Base-by-base conservation (phyloP, 2,113 vertebrate species). In the Cynopterus brachyotis region DNA sequence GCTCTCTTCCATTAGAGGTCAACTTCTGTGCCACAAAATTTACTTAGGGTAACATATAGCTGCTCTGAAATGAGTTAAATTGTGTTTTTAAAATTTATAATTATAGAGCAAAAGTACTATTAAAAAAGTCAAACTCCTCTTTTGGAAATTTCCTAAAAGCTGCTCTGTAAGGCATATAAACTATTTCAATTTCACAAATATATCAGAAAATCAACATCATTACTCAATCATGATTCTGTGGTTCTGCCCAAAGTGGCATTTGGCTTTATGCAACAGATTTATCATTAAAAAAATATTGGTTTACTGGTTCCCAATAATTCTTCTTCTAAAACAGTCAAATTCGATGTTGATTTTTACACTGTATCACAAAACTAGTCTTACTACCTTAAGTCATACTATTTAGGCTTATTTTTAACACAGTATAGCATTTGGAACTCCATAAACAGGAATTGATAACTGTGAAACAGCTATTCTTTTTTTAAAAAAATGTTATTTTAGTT, bases 381-480 rank as follows among this genome's bases (percentile, higher is more conserved):
- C 73, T 89, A 30, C 87, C 37, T 64, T 79, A 80, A 83, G 35
- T 67, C 42, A 87, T 47, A 62, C 45, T 81, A 70, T 53, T 70
- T 93, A 62, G 32, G 82, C 15, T 89, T 88, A 22, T 57, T 90
- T 84, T 55, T 87, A 95, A 93, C 30, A 92, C 37, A 95, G 90
- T 94, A 79, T 17, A 47, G 37, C 35, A 42, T 87, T 59, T 66
- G 40, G 30, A 96, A 82, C 20, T 81, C 60, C 19, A 93, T 69
- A 92, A 94, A 93, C 88, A 75, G 50, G 10, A 85, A 67, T 1
- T 81, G 26, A 0, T 76, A 92, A 80, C 47, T 94, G 30, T 59
- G 24, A 95, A 81, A 59, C 75, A 95, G 80, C 28, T 79, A 32
- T 60, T 37, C 6, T 96, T 89, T 16, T 50, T 84, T 59, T 8